Evolutionary conservation across 2,113 vertebrate genomes (phyloP).

Genomic region (Elephantulus edwardii): DNA sequence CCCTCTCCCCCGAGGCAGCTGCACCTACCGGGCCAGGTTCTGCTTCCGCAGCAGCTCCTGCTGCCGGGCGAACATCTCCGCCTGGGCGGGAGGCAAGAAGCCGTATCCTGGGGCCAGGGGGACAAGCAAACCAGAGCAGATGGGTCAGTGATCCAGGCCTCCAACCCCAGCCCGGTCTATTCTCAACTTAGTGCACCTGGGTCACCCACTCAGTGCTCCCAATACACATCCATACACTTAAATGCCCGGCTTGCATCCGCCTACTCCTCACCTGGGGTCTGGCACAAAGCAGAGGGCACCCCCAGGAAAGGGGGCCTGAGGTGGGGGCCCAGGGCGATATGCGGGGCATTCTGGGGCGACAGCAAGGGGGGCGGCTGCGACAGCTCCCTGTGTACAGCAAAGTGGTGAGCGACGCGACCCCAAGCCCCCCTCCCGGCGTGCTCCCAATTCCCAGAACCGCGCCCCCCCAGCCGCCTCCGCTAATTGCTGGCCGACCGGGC

Average conservation of each 20-base stretch:
- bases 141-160: neutral
- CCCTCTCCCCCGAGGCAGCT: fast-evolving
- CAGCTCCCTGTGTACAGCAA: constrained; percentile 89
- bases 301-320: constrained; percentile 95
- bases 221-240: neutral
- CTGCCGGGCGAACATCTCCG: constrained; percentile 95
- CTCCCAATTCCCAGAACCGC: constrained; percentile 77
- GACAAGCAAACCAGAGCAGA: neutral
- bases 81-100: constrained; percentile 94
- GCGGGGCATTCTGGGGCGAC: constrained; percentile 93
- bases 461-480: constrained; percentile 71
- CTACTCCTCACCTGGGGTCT: constrained; percentile 90
- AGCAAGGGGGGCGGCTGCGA: constrained; percentile 93
- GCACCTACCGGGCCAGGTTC: constrained; percentile 92
- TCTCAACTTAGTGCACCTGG: neutral
- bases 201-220: neutral
- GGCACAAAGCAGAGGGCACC: constrained; percentile 95
- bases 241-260: neutral
- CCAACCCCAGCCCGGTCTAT: fast-evolving
- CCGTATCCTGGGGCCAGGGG: constrained; percentile 88
- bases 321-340: constrained; percentile 95
- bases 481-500: constrained; percentile 67
- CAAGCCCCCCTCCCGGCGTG: neutral
- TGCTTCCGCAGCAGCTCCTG: constrained; percentile 98
- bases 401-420: neutral